Evolutionary conservation across 2,888 invertebrate genomes (phyloP).

Genomic region (Chymomyza caudatula): DNA sequence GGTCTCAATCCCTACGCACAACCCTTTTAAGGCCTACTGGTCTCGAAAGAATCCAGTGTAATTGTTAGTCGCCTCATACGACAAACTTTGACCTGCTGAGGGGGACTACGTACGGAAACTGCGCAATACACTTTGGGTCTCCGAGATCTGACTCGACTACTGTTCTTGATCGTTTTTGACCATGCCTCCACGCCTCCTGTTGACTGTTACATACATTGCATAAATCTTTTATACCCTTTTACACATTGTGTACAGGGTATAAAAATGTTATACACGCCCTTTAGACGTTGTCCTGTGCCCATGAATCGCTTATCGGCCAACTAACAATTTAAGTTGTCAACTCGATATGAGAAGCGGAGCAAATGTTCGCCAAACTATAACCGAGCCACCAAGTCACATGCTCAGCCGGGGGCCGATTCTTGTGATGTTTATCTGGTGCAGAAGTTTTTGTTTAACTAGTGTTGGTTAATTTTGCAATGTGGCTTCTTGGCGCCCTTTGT

Average conservation of each 20-base stretch:
- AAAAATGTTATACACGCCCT: not conserved
- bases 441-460: slow-evolving; percentile 68
- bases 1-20: no score
- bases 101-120: no score
- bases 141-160: no score
- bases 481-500: slow-evolving; percentile 17
- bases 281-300: slow-evolving; percentile 11
- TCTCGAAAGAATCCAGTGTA: no score
- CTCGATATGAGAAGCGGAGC: slow-evolving; percentile 47
- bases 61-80: no score
- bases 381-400: slow-evolving; percentile 15
- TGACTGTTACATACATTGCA: no score
- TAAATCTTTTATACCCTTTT: no score
- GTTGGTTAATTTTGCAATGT: slow-evolving; percentile 56
- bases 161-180: no score
- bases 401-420: slow-evolving; percentile 11
- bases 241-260: no score
- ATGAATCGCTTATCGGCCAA: slow-evolving; percentile 36
- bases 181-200: not conserved
- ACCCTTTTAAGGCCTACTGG: no score
- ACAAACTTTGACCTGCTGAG: no score
- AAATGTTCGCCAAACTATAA: slow-evolving; percentile 28
- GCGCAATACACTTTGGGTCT: no score
- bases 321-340: slow-evolving; percentile 74
- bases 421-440: slow-evolving; percentile 40